phyloP scores from a whole-genome alignment of 2,797 vertebrate genomes.

The Sebastes umbrosus region DNA sequence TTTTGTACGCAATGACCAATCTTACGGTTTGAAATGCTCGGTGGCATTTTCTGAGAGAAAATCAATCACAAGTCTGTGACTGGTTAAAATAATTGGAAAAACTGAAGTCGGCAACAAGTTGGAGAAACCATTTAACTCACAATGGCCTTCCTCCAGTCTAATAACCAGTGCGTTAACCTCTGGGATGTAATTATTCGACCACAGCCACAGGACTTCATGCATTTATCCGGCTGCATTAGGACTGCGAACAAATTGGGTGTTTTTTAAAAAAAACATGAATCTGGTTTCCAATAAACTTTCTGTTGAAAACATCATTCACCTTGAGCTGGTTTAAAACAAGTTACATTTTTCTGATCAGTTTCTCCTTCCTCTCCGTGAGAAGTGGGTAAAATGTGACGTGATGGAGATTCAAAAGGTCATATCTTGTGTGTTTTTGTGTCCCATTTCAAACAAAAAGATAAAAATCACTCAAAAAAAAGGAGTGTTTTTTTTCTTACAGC shows the following conservation, averaged over 20 bases:
- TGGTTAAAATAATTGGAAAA: neutral
- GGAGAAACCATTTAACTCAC: neutral
- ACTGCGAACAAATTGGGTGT: neutral
- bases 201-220: neutral
- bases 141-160: neutral
- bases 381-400: neutral
- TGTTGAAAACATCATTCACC: neutral
- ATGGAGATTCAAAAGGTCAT: neutral
- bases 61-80: neutral
- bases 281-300: neutral
- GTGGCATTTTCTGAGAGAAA: neutral
- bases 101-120: neutral
- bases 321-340: neutral
- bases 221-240: neutral
- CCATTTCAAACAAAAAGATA: neutral
- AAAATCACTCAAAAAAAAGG: neutral
- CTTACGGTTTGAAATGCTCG: neutral
- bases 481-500: neutral
- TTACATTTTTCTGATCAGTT: neutral
- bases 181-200: neutral
- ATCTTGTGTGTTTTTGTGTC: neutral
- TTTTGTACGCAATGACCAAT: neutral
- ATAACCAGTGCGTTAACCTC: conserved; percentile 12
- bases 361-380: neutral
- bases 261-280: neutral